Evolutionary conservation across 2,797 vertebrate genomes (phyloP).

Genomic region (Lacerta agilis): DNA sequence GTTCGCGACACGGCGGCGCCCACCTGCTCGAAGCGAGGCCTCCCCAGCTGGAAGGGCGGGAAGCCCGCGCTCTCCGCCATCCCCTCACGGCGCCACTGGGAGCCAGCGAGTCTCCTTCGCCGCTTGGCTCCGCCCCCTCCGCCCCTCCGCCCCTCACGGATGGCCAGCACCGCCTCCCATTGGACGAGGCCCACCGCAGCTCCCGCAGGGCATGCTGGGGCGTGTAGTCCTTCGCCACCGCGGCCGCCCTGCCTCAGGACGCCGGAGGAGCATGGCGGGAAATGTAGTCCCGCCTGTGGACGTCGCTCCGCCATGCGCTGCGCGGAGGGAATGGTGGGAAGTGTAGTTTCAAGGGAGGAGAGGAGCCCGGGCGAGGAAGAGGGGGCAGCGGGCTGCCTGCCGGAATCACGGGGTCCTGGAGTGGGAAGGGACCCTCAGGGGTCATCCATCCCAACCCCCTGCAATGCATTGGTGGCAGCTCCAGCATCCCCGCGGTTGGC

Average conservation of each 20-base stretch:
- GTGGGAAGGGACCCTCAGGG: no score
- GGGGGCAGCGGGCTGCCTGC: no score
- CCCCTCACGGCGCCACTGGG: constrained; percentile 32
- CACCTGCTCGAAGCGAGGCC: constrained; percentile 88
- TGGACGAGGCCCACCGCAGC: constrained; percentile 67
- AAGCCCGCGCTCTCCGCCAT: constrained; percentile 77
- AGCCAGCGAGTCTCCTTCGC: constrained; percentile 45
- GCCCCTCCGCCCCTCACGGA: constrained; percentile 66
- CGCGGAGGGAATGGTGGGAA: not conserved
- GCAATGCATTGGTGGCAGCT: no score
- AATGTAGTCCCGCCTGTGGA: not conserved
- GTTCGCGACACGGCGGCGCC: constrained; percentile 24
- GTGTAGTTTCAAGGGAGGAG: not conserved
- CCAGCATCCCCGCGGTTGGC: no score
- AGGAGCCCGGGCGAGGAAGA: not conserved
- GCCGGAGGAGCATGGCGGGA: not conserved
- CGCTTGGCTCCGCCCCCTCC: constrained; percentile 79
- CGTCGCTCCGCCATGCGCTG: no score
- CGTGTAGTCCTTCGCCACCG: constrained; percentile 51
- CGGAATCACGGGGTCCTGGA: no score
- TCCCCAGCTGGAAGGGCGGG: constrained; percentile 81
- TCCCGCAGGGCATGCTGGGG: constrained; percentile 63
- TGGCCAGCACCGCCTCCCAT: constrained; percentile 56
- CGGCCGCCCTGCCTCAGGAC: no score
- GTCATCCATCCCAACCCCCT: no score